Evolutionary conservation across 64 coral and sea anemone genomes (phyloP), one percentile per base, ranked within the genome.

Genomic region (Pocillopora verrucosa): DNA sequence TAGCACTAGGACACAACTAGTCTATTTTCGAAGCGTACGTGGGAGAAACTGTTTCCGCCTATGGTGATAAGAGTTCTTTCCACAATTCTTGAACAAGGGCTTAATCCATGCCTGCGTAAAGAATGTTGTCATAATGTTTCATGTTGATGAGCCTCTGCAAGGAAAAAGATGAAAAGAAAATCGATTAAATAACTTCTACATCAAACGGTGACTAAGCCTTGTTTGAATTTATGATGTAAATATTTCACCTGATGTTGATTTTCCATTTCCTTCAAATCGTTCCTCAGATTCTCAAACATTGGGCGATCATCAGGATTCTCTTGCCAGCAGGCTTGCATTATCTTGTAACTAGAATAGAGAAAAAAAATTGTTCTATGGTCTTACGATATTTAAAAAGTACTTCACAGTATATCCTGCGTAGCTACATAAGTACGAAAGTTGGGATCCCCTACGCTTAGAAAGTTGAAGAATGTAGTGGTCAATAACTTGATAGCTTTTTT

Each of bases 51-150:
- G 25, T 80, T 80, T 35, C 78, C 16, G 58, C 41, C 41, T 45
- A 3, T 45, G 41, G 6, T 45, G 41, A 45, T 45, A 45, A 45
- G 41, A 45, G 6, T 45, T 45, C 2, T 45, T 45, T 45, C 41
- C 41, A 45, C 6, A 45, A 45, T 45, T 45, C 41, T 45, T 45
- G 41, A 45, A 45, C 41, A 45, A 45, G 41, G 6, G 2, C 2
- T 3, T 45, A 45, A 6, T 93, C 92, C 20, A 93, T 19, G 65
- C 89, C 89, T 26, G 41, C 92, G 65, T 93, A 93, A 34, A 93
- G 80, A 58, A 69, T 89, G 60, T 81, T 65, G 61, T 93, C 72
- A 17, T 93, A 93, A 56, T 89, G 82, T 34, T 65, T 83, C 78
- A 93, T 84, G 70, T 89, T 89, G 80, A 93, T 65, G 70, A 68